A percentile compares a stretch with the other conserved stretches of the same genome.
Conservation (phyloP, 1,140 invertebrate species). For the Cataglyphis hispanica region DNA sequence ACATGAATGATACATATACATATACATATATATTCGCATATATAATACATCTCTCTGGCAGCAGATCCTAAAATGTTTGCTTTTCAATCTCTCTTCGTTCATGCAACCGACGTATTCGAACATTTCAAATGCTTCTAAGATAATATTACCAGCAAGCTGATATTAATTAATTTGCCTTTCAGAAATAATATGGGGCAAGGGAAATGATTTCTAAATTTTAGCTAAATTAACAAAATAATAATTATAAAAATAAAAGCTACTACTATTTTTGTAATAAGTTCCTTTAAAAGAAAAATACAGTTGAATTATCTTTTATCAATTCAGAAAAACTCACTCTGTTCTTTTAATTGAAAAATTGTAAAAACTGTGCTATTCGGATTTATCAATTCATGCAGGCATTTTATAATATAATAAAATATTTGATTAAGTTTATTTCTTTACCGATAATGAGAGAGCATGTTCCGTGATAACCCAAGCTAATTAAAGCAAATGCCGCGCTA, state of each 20-base stretch:
- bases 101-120: conserved; percentile 42
- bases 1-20: not conserved
- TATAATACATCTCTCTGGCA: not conserved
- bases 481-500: conserved; percentile 21
- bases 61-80: conserved; percentile 51
- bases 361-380: not conserved
- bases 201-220: not conserved
- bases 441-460: not conserved
- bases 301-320: not conserved
- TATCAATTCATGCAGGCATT: conserved; percentile 3
- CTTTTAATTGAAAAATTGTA: conserved; percentile 3
- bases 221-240: too few species aligned
- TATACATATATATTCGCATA: not conserved
- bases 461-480: conserved; percentile 35
- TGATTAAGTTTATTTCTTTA: conserved; percentile 24
- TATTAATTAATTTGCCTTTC: conserved; percentile 52
- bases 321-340: not conserved
- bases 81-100: conserved; percentile 58
- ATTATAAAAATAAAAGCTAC: too few species aligned
- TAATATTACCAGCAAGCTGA: conserved; percentile 35
- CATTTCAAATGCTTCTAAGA: conserved; percentile 39
- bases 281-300: not conserved
- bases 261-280: too few species aligned
- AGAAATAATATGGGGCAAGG: not conserved
- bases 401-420: not conserved